Evolutionary conservation across 2,113 vertebrate genomes (phyloP).

Genomic region (Rostratula benghalensis): DNA sequence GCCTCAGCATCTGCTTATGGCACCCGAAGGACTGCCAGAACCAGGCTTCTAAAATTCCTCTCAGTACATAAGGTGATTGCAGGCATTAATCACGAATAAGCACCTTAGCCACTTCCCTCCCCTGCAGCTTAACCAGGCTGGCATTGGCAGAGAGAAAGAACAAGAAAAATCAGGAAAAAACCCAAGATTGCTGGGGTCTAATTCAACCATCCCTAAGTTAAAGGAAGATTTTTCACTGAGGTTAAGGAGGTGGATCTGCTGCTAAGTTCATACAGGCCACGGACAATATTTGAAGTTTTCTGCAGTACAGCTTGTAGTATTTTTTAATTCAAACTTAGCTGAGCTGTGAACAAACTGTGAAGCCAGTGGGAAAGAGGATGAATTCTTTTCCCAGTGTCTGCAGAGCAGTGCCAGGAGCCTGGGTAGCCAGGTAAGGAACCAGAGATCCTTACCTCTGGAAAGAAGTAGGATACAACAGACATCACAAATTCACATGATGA

Average conservation of each 20-base stretch:
- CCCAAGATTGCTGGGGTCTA: neutral
- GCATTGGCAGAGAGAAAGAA: neutral
- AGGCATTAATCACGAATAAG: constrained; percentile 35
- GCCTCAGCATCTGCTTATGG: neutral
- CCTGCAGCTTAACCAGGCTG: neutral
- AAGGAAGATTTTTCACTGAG: constrained; percentile 10
- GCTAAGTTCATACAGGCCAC: neutral
- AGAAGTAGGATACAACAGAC: neutral
- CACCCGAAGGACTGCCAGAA: neutral
- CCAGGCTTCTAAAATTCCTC: neutral
- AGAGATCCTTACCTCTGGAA: neutral
- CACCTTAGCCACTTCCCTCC: neutral
- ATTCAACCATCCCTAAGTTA: constrained; percentile 27
- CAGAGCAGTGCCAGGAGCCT: neutral
- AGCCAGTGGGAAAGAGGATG: neutral
- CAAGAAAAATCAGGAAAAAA: constrained; percentile 8
- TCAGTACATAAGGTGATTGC: constrained; percentile 4
- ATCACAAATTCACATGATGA: neutral
- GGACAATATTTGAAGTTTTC: constrained; percentile 32
- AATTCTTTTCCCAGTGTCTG: neutral
- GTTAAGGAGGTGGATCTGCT: neutral
- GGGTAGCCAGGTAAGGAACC: neutral
- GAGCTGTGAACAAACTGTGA: constrained; percentile 6
- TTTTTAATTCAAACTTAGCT: constrained; percentile 26
- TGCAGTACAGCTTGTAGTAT: neutral